phyloP scores from a whole-genome alignment of 1,140 invertebrate genomes.

The Cecropterus lyciades region DNA sequence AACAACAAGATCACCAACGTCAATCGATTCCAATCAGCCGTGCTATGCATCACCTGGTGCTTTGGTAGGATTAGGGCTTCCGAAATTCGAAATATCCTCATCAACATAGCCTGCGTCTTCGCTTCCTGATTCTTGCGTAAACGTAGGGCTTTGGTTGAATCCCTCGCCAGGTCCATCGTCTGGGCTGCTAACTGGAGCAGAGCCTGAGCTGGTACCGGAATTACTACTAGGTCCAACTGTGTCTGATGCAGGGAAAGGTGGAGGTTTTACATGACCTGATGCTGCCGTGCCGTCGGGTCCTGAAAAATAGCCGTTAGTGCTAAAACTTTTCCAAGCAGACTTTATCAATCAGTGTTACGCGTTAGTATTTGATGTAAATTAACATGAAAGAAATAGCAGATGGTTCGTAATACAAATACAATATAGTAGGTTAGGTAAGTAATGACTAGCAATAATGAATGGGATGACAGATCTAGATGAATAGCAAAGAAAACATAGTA shows the following conservation, averaged over 20 bases:
- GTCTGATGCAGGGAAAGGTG: conserved; percentile 63
- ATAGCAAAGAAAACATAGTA: no score
- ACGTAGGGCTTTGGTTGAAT: conserved; percentile 54
- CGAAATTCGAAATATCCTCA: conserved; percentile 61
- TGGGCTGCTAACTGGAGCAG: conserved; percentile 28
- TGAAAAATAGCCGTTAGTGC: conserved; percentile 26
- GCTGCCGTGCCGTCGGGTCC: conserved; percentile 82
- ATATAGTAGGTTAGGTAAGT: no score
- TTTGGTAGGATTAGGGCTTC: conserved; percentile 64
- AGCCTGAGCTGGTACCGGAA: conserved; percentile 21
- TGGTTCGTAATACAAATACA: neutral
- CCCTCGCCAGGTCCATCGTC: conserved; percentile 40
- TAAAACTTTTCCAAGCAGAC: no score
- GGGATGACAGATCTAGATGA: no score
- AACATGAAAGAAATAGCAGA: no score
- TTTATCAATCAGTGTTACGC: no score
- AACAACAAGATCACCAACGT: conserved; percentile 75
- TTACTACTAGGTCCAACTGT: conserved; percentile 57
- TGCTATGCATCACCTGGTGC: conserved; percentile 80
- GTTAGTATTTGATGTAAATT: no score
- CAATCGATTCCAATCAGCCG: conserved; percentile 69
- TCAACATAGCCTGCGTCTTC: conserved; percentile 58
- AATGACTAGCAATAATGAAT: no score
- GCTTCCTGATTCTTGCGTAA: conserved; percentile 45
- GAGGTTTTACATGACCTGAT: conserved; percentile 81